phyloP scores from a whole-genome alignment of 2,113 vertebrate genomes.

The Eleginops maclovinus region DNA sequence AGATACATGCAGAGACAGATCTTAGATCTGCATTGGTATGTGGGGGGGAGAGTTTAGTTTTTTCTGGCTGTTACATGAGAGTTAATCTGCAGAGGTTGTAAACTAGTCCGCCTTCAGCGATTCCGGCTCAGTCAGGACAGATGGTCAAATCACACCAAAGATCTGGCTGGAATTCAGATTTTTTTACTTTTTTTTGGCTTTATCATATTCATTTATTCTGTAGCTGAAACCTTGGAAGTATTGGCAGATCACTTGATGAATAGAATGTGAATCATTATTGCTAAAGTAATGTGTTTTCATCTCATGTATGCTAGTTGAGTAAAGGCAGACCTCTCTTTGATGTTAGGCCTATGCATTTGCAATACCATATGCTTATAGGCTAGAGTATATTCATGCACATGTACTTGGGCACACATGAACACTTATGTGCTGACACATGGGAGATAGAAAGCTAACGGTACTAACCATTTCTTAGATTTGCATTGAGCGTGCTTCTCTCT shows the following conservation, averaged over 20 bases:
- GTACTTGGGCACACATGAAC: neutral
- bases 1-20: conserved; percentile 79
- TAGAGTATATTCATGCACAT: conserved; percentile 9
- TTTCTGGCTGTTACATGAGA: conserved; percentile 50
- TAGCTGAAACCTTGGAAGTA: neutral
- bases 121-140: conserved; percentile 39
- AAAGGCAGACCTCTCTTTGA: conserved; percentile 60
- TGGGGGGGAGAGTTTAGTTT: conserved; percentile 32
- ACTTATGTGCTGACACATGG: neutral
- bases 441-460: conserved; percentile 31
- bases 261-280: conserved; percentile 19
- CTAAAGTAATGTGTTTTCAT: conserved; percentile 35
- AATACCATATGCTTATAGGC: conserved; percentile 30
- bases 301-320: conserved; percentile 12
- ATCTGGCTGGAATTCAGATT: conserved; percentile 39
- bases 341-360: conserved; percentile 50
- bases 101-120: conserved; percentile 56
- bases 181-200: conserved; percentile 20
- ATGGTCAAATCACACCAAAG: conserved; percentile 45
- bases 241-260: conserved; percentile 6
- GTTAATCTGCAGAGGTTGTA: conserved; percentile 64
- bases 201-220: conserved; percentile 9
- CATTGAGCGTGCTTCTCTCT: conserved; percentile 26
- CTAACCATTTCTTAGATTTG: conserved; percentile 27
- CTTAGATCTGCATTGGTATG: conserved; percentile 77